Evolutionary conservation across 2,888 invertebrate species (phyloP).

Genomic region (Phengaris arion): DNA sequence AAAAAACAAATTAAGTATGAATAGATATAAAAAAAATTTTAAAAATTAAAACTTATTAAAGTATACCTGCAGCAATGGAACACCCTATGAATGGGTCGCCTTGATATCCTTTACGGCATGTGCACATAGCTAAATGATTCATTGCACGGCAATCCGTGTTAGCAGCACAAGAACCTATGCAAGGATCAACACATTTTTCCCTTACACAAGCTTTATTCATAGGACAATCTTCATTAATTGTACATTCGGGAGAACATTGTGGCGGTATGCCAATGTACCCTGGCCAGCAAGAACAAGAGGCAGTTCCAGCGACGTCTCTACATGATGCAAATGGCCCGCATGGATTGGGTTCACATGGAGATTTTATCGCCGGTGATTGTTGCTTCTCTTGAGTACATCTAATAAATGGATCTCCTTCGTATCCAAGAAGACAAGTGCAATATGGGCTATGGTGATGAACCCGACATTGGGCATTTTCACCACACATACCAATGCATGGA

Average conservation of each 20-base stretch:
- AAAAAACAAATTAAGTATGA: constrained; percentile 16
- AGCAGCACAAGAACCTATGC: constrained; percentile 84
- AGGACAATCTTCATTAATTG: constrained; percentile 87
- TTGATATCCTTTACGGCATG: constrained; percentile 82
- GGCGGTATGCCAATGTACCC: constrained; percentile 85
- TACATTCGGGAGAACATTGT: constrained; percentile 87
- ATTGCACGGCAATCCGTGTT: constrained; percentile 85
- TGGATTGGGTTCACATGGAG: constrained; percentile 82
- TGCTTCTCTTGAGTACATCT: constrained; percentile 66
- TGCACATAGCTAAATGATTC: constrained; percentile 88
- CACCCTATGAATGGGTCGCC: constrained; percentile 86
- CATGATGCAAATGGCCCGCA: constrained; percentile 85
- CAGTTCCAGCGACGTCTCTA: constrained; percentile 72
- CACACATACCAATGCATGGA: constrained; percentile 89
- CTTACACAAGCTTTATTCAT: constrained; percentile 85
- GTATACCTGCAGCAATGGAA: constrained; percentile 43
- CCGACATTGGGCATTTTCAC: constrained; percentile 84
- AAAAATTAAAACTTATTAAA: background rate
- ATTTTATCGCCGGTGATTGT: constrained; percentile 74
- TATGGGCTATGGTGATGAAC: constrained; percentile 84
- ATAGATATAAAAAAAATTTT: constrained; percentile 19
- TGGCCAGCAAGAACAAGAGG: constrained; percentile 81
- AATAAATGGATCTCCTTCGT: constrained; percentile 87
- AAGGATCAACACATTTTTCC: constrained; percentile 87
- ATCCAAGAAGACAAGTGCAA: constrained; percentile 85